Evolutionary conservation across 1,140 invertebrate species (phyloP), one percentile per base, ranked within the genome.

Genomic region (Whitmania pigra): DNA sequence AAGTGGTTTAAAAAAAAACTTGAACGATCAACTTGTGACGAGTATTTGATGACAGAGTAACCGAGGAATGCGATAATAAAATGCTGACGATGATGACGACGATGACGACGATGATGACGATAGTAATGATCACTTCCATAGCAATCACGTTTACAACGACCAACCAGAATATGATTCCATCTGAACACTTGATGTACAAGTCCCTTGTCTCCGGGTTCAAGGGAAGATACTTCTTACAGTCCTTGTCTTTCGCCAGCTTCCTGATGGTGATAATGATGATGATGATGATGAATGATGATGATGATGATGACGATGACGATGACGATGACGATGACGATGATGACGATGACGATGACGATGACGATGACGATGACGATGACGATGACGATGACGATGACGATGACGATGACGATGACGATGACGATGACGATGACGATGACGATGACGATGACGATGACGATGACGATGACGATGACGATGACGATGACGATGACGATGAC

Each of bases 161-260:
- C 84, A 83, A 95, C 93, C 95, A 99, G 53, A 99, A 85, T 67
- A 99, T 86, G 75, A 99, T 92, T 72, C 96, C 96, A 84, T 98
- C 94, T 79, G 93, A 92, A 43, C 97, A 89, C 81, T 93, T 95
- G 54, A 90, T 89, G 80, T 97, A 99, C 0, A 99, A 84, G 57
- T 87, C 86, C 79, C 90, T 90, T 54, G 93, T 92, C 77, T 96
- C 91, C 0, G 87, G 77, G 81, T 94, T 90, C 76, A 99, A 93
- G 0, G 94, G 95, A 76, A 99, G 81, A 55, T 97, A 84, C 77
- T 92, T 88, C 78, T 89, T 89, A 43, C 97, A 85, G 82, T 98
- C 94, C 15, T 87, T 86, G 83, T 99, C 95, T 73, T 88, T 86
- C 0, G 86, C 86, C 68, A 99, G 83, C 85, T 97, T 96, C 71